phyloP scores from a whole-genome alignment of 2,113 vertebrate genomes.

The Gavia stellata region DNA sequence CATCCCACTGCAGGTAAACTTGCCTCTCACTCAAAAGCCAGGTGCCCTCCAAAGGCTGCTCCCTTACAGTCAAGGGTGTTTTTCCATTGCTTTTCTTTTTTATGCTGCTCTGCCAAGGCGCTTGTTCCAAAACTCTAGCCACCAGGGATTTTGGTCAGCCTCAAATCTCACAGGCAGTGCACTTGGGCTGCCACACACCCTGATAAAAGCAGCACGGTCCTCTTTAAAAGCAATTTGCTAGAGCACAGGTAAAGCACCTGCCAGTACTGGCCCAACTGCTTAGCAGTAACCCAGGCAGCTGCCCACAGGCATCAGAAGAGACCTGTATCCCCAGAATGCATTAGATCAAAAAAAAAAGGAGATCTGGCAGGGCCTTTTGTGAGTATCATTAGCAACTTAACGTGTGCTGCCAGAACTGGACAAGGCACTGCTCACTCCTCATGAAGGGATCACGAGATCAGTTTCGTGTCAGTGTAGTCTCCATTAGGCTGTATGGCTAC shows the following conservation, averaged over 20 bases:
- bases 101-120: neutral
- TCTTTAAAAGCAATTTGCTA: neutral
- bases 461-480: fast-evolving
- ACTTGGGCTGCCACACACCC: neutral
- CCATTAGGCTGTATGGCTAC: fast-evolving
- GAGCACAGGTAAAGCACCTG: neutral
- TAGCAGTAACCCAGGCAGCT: neutral
- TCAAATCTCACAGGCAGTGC: neutral
- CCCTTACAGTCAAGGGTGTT: neutral
- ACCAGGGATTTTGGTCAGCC: neutral
- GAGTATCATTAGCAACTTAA: neutral
- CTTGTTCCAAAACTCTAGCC: neutral
- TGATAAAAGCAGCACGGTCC: neutral
- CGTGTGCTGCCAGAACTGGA: neutral
- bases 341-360: neutral
- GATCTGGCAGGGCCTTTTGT: neutral
- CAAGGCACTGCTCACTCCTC: neutral
- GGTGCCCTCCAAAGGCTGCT: neutral
- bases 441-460: neutral
- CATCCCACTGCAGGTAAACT: neutral
- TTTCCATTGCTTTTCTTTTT: neutral
- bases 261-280: neutral
- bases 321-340: neutral
- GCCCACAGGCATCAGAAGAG: neutral
- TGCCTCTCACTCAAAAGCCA: neutral